These are phyloP conservation scores for Neostethus bicornis DNA, from an alignment of 2,797 vertebrate genomes.

Conservation along the genomic window DNA sequence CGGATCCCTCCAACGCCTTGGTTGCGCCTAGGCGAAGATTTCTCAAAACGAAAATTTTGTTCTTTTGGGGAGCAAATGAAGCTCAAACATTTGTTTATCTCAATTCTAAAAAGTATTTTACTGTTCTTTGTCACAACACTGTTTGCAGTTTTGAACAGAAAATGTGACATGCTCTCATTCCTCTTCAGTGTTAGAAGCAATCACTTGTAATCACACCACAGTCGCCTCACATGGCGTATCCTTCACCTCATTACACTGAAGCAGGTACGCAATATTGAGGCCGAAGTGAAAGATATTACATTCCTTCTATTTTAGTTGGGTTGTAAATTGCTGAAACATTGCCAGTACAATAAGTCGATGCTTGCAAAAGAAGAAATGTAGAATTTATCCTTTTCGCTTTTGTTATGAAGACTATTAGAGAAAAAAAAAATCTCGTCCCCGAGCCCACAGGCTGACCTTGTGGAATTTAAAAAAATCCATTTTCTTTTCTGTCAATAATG, in stretches of 20 bases:
- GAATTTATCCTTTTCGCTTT: conserved; percentile 31
- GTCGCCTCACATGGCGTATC: conserved; percentile 36
- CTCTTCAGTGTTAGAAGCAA: conserved; percentile 14
- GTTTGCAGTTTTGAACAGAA: conserved; percentile 18
- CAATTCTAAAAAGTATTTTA: conserved; percentile 1
- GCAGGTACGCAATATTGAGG: conserved; percentile 1
- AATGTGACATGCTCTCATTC: conserved; percentile 29
- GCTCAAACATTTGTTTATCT: conserved; percentile 12
- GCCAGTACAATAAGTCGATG: conserved; percentile 31
- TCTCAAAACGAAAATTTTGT: too few relatives aligned
- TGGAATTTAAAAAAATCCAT: conserved; percentile 47
- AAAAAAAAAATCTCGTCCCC: conserved; percentile 34
- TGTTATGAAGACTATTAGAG: conserved; percentile 43
- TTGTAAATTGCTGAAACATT: conserved; percentile 16
- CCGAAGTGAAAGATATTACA: conserved; percentile 37
- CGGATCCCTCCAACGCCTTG: too few relatives aligned
- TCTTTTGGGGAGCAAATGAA: too few relatives aligned
- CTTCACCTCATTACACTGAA: conserved; percentile 35
- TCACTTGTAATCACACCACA: conserved; percentile 44
- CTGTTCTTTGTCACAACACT: conserved; percentile 12
- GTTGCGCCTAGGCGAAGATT: too few relatives aligned
- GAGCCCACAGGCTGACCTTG: conserved; percentile 51
- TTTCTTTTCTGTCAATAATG: conserved; percentile 56
- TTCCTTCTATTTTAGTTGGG: conserved; percentile 31
- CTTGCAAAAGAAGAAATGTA: conserved; percentile 37